Evolutionary conservation across 2,113 vertebrate genomes (phyloP).

Genomic region (Aix galericulata): DNA sequence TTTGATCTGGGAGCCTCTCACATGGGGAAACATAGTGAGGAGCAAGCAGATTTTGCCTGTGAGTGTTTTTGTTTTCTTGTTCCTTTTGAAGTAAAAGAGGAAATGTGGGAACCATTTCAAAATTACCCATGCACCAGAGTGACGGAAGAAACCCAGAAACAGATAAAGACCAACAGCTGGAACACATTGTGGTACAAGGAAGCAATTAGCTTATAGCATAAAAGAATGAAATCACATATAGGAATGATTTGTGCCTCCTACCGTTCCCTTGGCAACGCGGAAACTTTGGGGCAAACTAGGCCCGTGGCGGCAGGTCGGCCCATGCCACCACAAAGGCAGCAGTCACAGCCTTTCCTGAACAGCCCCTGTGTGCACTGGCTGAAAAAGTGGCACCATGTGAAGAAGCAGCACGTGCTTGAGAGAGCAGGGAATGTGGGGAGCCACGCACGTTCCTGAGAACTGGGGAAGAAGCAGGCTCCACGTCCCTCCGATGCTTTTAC

Average conservation of each 20-base stretch:
- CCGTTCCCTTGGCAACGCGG: not conserved
- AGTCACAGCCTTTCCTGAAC: not conserved
- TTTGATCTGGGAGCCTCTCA: not conserved
- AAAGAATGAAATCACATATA: constrained; percentile 47
- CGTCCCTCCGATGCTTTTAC: not conserved
- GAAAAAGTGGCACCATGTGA: not conserved
- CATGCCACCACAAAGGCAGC: not conserved
- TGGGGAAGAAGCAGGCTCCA: not conserved
- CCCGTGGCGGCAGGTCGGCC: not conserved
- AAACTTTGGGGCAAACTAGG: not conserved
- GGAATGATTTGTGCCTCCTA: not conserved
- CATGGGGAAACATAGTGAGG: not conserved
- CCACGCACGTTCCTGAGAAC: not conserved
- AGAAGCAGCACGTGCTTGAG: too few species aligned
- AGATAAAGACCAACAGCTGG: constrained; percentile 56
- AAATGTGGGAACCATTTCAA: constrained; percentile 66
- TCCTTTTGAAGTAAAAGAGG: constrained; percentile 51
- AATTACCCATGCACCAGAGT: constrained; percentile 45
- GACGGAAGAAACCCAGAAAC: constrained; percentile 52
- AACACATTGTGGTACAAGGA: constrained; percentile 45
- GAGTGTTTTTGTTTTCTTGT: constrained; percentile 27
- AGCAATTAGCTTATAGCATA: constrained; percentile 35
- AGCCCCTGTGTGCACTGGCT: not conserved
- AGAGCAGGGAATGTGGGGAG: not conserved
- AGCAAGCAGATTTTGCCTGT: not conserved